phyloP scores from a whole-genome alignment of 2,113 vertebrate genomes.

The Saguinus imperator region DNA sequence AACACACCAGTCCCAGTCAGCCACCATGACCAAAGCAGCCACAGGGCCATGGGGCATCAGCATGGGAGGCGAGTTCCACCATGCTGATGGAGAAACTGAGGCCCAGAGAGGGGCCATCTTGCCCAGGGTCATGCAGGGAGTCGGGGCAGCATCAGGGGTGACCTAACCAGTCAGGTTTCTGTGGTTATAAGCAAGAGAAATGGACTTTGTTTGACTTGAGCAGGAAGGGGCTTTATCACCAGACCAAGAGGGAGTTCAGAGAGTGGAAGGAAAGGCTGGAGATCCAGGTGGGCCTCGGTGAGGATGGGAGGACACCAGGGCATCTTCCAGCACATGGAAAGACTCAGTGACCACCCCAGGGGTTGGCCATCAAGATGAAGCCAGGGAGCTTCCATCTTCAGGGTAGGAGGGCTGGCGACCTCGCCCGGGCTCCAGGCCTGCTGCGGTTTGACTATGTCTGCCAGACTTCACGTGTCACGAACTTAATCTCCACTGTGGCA shows the following conservation, averaged over 20 bases:
- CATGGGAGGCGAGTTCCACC: not conserved
- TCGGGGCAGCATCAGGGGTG: not conserved
- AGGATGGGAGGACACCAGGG: not conserved
- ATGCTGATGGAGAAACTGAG: not conserved
- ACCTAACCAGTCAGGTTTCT: not conserved
- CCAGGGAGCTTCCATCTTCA: not conserved
- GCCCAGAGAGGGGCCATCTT: not conserved
- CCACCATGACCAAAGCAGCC: not conserved
- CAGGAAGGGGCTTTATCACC: not conserved
- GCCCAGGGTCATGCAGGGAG: not conserved
- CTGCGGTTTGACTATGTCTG: not conserved
- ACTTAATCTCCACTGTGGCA: not conserved
- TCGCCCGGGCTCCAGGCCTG: not conserved
- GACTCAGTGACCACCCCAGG: not conserved
- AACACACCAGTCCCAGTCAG: rapidly evolving
- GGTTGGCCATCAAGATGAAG: not conserved
- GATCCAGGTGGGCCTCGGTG: not conserved
- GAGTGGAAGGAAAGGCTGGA: not conserved
- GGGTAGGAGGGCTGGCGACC: not conserved
- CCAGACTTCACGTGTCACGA: not conserved
- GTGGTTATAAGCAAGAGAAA: not conserved
- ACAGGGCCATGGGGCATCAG: not conserved
- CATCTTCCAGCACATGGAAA: not conserved
- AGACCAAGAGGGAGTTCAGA: not conserved
- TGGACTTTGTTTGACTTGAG: not conserved